Evolutionary conservation across 2,888 invertebrate species (phyloP), one percentile per base, ranked within the genome.

Genomic region (Acleris literana): DNA sequence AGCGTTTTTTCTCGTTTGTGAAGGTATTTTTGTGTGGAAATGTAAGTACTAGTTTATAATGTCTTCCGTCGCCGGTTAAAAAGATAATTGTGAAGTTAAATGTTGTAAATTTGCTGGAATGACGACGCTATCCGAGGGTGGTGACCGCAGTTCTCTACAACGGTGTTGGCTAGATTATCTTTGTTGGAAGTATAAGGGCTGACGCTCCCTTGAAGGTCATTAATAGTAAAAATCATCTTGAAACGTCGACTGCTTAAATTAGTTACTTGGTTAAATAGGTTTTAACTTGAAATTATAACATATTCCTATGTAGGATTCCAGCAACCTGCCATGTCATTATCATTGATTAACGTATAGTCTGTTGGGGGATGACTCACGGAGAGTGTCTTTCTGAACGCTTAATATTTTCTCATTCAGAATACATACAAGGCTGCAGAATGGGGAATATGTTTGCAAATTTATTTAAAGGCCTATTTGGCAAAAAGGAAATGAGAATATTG

Each of bases 401-500:
- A 77, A 75, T 77, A 78, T 53, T 79, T 70, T 71, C 79, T 78
- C 67, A 93, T 93, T 77, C 92, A 94, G 94, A 93, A 90, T 85
- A 82, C 77, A 81, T 78, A 83, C 77, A 86, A 94, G 88, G 88
- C 92, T 89, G 90, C 93, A 95, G 93, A 93, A 99, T 99, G 99
- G 99, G 99, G 94, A 98, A 98, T 94, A 96, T 98, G 93, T 98
- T 99, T 94, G 96, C 97, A 85, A 97, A 96, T 94, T 94, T 99
- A 93, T 99, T 99, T 94, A 98, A 98, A 95, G 97, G 99, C 95
- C 97, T 99, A 80, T 99, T 99, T 94, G 99, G 99, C 94, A 99
- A 99, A 94, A 99, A 99, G 91, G 99, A 99, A 95, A 99, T 99
- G 99, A 97, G 99, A 95, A 99, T 99, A 96, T 95, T 99, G 94